Conservation (phyloP, 1,140 invertebrate genomes). For the Meloidogyne chitwoodi region DNA sequence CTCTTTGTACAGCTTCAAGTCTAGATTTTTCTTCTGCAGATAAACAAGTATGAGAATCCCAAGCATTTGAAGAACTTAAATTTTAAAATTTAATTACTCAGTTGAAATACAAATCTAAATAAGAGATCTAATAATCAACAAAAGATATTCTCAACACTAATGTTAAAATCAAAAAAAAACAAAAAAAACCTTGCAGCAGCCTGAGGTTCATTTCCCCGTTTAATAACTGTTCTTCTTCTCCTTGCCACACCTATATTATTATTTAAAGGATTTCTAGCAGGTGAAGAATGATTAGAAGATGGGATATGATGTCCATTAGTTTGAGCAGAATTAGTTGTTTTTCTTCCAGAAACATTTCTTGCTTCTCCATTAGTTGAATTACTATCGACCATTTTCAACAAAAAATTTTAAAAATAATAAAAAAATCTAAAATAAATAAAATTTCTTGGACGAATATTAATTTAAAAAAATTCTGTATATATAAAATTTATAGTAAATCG, state of each 20-base stretch:
- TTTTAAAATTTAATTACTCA: neutral
- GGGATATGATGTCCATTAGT: neutral
- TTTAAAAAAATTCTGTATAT: no score
- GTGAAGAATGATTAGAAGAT: neutral
- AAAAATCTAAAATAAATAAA: no score
- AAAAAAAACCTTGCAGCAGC: neutral
- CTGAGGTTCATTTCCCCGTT: neutral
- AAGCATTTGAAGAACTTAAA: constrained; percentile 37
- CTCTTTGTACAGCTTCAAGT: constrained; percentile 57
- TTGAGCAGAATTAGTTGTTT: neutral
- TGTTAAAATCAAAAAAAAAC: neutral
- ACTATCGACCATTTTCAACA: neutral
- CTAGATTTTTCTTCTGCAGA: constrained; percentile 53
- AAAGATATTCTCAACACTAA: neutral
- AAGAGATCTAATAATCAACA: neutral
- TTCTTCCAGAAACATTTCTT: neutral
- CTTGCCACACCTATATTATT: neutral
- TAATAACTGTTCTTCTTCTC: neutral
- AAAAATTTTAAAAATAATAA: neutral
- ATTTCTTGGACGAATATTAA: no score
- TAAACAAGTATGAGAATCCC: constrained; percentile 40
- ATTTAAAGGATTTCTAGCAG: neutral
- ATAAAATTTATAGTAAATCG: no score
- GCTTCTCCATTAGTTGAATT: neutral
- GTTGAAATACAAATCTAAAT: no score